phyloP scores from a whole-genome alignment of 2,888 invertebrate genomes.

The Rhimphoctona megacephalus region DNA sequence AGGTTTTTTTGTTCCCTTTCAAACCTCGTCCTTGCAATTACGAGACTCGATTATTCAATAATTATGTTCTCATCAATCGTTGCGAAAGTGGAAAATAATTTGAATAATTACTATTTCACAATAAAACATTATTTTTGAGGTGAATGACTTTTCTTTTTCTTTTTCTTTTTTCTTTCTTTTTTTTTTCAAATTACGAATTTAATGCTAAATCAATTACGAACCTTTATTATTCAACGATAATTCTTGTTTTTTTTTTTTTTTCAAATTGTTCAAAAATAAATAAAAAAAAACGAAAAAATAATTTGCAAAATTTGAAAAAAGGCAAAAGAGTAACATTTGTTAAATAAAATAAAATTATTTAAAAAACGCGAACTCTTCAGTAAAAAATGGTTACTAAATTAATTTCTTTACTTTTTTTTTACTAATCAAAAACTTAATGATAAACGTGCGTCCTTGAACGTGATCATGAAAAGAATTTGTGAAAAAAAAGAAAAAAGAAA shows the following conservation, averaged over 20 bases:
- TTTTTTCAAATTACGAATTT: not conserved
- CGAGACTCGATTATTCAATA: constrained; percentile 23
- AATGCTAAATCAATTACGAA: not conserved
- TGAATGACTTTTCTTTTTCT: not conserved
- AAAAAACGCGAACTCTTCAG: too few species aligned
- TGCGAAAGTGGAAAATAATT: not conserved
- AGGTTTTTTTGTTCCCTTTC: constrained; percentile 38
- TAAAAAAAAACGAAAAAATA: too few species aligned
- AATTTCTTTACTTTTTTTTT: not conserved
- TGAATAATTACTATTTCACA: not conserved
- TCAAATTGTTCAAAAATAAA: too few species aligned
- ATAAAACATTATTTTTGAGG: not conserved
- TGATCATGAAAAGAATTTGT: not conserved
- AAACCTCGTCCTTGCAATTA: constrained; percentile 13
- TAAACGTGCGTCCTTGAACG: not conserved
- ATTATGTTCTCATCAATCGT: not conserved
- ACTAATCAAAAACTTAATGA: not conserved
- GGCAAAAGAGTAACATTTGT: too few species aligned
- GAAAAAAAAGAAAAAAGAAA: not conserved
- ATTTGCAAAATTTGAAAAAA: not conserved
- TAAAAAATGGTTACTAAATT: not conserved
- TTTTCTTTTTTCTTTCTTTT: not conserved
- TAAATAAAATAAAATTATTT: too few species aligned
- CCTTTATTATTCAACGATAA: not conserved
- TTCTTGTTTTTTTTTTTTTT: not conserved